Base-by-base conservation (phyloP, 1,140 invertebrate genomes). In the Pemphigus obesinymphae region DNA sequence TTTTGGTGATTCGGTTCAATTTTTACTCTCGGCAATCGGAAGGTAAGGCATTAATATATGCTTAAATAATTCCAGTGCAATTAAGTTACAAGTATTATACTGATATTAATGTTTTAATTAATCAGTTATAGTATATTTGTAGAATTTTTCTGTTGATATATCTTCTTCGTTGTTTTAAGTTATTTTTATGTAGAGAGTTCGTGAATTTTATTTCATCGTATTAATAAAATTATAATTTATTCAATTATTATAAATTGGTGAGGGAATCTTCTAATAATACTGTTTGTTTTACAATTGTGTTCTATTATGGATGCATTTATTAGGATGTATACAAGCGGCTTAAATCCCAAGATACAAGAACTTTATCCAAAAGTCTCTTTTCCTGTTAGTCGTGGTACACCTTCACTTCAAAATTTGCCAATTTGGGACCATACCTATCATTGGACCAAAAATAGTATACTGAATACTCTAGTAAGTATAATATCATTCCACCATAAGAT, bases 331-430 rank as follows among this genome's bases (percentile, higher is more conserved):
- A 17, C 15, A 6, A 45, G 6, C 4, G 68, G 68, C 5, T 26
- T 73, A 7, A 73, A 48, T 50, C 70, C 45, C 3, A 73, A 73
- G 7, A 50, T 73, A 11, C 17, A 73, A n/a, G 29, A n/a, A 0
- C 85, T 94, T 0, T 93, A 92, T 86, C 90, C 91, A 0, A 78
- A 66, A 23, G 87, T 93, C 0, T 83, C 89, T n/a, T 93, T 89
- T 83, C 94, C 94, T 11, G 94, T 95, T 1, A 89, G 92, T n/a
- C 87, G 90, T 45, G 90, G 90, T 23, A 95, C 93, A 0, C 91
- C 92, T 3, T 91, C 92, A 89, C 88, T 95, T 26, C 90, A 90
- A 2, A 89, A 92, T n/a, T 85, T 92, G 0, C 88, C 95, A 17
- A 87, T 88, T 82, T 95, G 93, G 93, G 90, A 93, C 83, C 93